These are phyloP conservation scores for Vollenhovia emeryi DNA, from an alignment of 1,140 invertebrate genomes.

Conservation along the genomic window DNA sequence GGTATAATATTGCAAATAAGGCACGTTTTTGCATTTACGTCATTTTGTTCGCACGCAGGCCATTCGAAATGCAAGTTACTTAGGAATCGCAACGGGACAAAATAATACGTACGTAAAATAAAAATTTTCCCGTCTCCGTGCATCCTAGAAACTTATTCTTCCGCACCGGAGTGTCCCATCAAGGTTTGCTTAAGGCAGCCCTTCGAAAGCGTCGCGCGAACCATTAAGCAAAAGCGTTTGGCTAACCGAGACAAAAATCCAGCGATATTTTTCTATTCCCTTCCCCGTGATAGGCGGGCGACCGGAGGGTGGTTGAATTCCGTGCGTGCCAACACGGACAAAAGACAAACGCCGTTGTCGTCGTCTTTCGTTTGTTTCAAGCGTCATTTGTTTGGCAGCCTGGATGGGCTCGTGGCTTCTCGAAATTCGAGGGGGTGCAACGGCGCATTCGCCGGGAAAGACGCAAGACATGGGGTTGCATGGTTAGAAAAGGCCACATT, in stretches of 20 bases:
- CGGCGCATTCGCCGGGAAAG: constrained; percentile 70
- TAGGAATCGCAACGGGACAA: neutral
- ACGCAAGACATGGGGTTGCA: constrained; percentile 79
- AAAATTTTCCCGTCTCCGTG: constrained; percentile 52
- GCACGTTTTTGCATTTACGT: neutral
- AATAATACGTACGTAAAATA: constrained; percentile 9
- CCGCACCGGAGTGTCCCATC: constrained; percentile 25
- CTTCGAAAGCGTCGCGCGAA: constrained; percentile 75
- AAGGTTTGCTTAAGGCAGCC: constrained; percentile 51
- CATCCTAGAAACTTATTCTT: constrained; percentile 72
- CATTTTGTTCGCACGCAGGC: neutral
- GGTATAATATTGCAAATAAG: neutral
- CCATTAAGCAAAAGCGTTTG: constrained; percentile 84
- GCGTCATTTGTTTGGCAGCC: constrained; percentile 83
- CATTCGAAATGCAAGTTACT: neutral
- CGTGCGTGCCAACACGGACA: constrained; percentile 80
- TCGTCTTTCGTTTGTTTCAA: constrained; percentile 85
- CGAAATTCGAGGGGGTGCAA: constrained; percentile 36
- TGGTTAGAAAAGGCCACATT: constrained; percentile 81
- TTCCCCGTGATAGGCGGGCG: constrained; percentile 30
- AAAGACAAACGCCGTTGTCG: constrained; percentile 81
- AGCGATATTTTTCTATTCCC: constrained; percentile 81
- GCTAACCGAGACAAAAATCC: constrained; percentile 85
- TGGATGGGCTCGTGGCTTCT: constrained; percentile 56
- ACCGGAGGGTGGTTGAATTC: constrained; percentile 74